Evolutionary conservation across 2,888 invertebrate genomes (phyloP).

Genomic region (Campopleginae sp.): DNA sequence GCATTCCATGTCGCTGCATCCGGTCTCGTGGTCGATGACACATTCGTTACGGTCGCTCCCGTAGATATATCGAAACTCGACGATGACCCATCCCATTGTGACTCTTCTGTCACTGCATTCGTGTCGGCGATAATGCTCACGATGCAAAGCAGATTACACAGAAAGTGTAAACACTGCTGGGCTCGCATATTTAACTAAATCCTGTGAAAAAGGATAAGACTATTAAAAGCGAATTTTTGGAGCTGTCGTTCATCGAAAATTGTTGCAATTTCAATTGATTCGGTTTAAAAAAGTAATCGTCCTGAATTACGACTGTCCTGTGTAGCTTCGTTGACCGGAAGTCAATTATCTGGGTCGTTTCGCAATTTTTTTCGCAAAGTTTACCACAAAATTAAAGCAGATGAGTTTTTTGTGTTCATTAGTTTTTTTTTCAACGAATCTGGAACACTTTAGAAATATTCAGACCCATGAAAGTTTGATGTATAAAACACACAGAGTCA

Average conservation of each 20-base stretch:
- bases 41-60: neutral
- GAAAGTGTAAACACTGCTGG: slow-evolving; percentile 43
- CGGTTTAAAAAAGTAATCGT: neutral
- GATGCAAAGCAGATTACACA: slow-evolving; percentile 22
- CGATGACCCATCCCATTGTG: slow-evolving; percentile 23
- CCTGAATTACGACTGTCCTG: too few relatives aligned
- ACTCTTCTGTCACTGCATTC: slow-evolving; percentile 22
- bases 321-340: neutral
- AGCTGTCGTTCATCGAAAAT: neutral
- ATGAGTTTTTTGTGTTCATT: neutral
- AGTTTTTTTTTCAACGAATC: neutral
- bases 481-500: neutral
- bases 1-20: slow-evolving; percentile 21
- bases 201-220: slow-evolving; percentile 33
- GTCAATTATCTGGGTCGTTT: neutral
- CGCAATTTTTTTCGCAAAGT: neutral
- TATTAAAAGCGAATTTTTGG: too few relatives aligned
- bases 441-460: neutral
- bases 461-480: neutral
- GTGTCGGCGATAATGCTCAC: slow-evolving; percentile 45
- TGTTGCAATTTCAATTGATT: neutral
- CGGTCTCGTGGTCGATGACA: slow-evolving; percentile 6
- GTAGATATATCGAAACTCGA: neutral
- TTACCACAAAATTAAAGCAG: neutral
- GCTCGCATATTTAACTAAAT: slow-evolving; percentile 53